These are phyloP conservation scores for Clamator glandarius DNA, from an alignment of 2,797 vertebrate species.

Conservation along the genomic window DNA sequence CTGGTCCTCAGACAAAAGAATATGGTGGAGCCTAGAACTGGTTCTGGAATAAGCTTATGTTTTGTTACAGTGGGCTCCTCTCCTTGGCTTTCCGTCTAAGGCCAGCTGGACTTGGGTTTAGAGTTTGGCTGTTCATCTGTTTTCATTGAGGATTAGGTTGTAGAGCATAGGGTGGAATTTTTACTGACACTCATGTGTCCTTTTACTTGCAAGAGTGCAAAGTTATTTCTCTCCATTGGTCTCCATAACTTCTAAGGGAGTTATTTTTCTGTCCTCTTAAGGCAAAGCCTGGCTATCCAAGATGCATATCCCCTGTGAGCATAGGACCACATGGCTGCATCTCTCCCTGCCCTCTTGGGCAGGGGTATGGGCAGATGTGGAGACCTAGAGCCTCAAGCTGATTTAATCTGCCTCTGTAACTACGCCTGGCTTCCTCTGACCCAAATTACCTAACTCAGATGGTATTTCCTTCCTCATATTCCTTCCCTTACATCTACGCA, in stretches of 20 bases:
- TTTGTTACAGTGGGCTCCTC: not conserved
- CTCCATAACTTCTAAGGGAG: not conserved
- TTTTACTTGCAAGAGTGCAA: not conserved
- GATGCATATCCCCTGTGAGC: not conserved
- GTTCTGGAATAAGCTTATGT: fast-evolving
- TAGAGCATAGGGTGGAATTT: not conserved
- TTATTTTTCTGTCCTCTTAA: not conserved
- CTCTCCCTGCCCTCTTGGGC: not conserved
- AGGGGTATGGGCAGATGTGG: not conserved
- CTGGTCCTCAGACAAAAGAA: not conserved
- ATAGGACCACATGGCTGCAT: not conserved
- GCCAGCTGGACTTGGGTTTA: not conserved
- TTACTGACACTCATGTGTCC: not conserved
- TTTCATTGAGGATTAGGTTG: not conserved
- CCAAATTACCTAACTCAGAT: constrained; percentile 67
- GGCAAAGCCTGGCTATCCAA: not conserved
- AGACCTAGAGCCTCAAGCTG: not conserved
- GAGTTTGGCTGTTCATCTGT: not conserved
- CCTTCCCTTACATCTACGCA: constrained; percentile 50
- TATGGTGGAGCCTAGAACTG: not conserved
- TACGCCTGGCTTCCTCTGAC: constrained; percentile 48
- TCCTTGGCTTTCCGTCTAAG: not conserved
- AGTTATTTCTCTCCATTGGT: not conserved
- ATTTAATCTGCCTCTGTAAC: constrained; percentile 54
- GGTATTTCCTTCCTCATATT: constrained; percentile 74